These are phyloP conservation scores for Zoanthus sociatus DNA, from an alignment of 92 coral and sea anemone species.

Conservation along the genomic window DNA sequence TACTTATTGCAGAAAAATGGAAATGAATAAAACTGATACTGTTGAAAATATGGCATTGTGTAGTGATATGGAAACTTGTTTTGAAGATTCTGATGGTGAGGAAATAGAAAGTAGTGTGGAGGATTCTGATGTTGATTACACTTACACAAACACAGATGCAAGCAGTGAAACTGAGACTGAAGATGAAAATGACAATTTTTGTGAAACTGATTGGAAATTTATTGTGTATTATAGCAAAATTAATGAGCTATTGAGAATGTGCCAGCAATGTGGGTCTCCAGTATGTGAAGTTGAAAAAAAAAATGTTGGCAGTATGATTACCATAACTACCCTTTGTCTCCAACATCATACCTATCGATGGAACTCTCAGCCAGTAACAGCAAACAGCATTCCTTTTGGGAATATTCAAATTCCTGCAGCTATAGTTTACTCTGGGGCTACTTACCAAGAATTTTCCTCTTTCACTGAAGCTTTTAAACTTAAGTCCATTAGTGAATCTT, in stretches of 20 bases:
- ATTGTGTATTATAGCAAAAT: constrained; percentile 3
- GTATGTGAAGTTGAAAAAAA: not conserved
- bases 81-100: constrained; percentile 4
- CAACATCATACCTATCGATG: constrained; percentile 29
- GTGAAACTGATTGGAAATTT: constrained; percentile 4
- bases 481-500: not conserved
- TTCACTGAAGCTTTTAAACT: constrained; percentile 24
- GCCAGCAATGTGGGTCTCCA: constrained; percentile 12
- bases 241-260: constrained; percentile 7
- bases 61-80: constrained; percentile 1
- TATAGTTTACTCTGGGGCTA: constrained; percentile 30
- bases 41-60: constrained; percentile 1
- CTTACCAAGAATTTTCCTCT: constrained; percentile 33
- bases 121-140: not conserved
- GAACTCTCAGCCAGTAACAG: constrained; percentile 23
- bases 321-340: constrained; percentile 28
- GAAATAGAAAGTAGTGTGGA: not conserved
- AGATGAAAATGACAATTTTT: constrained; percentile 5
- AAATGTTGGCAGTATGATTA: constrained; percentile 15
- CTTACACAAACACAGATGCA: constrained; percentile 3
- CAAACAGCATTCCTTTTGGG: constrained; percentile 25
- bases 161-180: constrained; percentile 16
- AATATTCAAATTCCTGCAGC: constrained; percentile 33
- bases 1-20: constrained; percentile 12
- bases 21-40: constrained; percentile 11